Evolutionary conservation across 2,888 invertebrate genomes (phyloP), one percentile per base, ranked within the genome.

Genomic region (Augiades crinisus): DNA sequence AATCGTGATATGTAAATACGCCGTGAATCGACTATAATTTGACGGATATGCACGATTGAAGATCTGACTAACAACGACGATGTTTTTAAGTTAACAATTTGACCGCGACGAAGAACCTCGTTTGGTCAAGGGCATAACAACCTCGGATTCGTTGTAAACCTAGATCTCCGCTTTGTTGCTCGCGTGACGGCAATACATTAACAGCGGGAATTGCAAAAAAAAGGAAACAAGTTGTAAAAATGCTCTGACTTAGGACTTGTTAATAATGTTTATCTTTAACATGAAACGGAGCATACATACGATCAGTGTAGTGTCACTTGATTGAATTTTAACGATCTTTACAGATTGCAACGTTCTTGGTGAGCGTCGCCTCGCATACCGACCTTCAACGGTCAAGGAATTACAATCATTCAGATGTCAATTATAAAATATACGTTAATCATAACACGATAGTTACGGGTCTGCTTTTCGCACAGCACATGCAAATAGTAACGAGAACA

Each of bases 301-400:
- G 41, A 34, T 31, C 17, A 38, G 40, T 58, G 58, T 64, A 58
- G 57, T 60, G 64, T 63, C 62, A 65, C 62, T 65, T 66, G 64
- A 69, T 67, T 67, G 62, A 64, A 60, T 63, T 72, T 71, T 65
- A 70, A 72, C 64, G 67, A 70, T 70, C 57, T 67, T 68, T 64
- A 61, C 63, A 64, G 62, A 66, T 66, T 72, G 67, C 64, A 65
- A 60, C 62, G 61, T 57, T 58, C 64, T 58, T 59, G 68, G 79
- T 78, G 81, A 81, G 81, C 78, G 81, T 77, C 71, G 69, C 72
- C 68, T 71, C 67, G 75, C 75, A 76, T 77, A 74, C 72, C 71
- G 81, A 85, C 84, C 83, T 87, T 83, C 83, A 66, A 70, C 65
- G 78, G 78, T 80, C 81, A 83, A 82, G 85, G 86, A 84, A 86